Evolutionary conservation across 2,113 vertebrate genomes (phyloP).

Genomic region (Laticauda laticaudata): DNA sequence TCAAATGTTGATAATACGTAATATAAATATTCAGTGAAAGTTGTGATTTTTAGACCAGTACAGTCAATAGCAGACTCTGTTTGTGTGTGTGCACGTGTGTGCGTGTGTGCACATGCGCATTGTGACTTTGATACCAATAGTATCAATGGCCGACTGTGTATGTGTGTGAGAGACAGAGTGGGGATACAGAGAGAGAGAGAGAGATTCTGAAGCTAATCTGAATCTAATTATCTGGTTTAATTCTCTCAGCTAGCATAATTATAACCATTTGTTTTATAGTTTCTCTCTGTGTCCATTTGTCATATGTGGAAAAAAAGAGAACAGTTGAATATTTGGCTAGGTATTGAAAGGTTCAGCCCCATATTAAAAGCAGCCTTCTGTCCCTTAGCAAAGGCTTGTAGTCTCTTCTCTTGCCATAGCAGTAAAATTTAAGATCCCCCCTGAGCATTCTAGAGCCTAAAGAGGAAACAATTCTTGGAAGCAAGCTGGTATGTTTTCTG

Average conservation of each 20-base stretch:
- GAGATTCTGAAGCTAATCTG: background rate
- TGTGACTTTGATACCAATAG: background rate
- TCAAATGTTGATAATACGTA: background rate
- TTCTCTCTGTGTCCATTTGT: constrained; percentile 27
- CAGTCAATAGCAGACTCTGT: background rate
- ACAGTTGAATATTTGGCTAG: background rate
- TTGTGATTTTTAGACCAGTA: background rate
- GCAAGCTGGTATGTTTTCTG: constrained; percentile 56
- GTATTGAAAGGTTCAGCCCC: background rate
- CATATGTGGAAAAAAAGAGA: background rate
- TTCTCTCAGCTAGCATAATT: background rate
- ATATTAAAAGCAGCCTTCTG: constrained; percentile 29
- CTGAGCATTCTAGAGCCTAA: constrained; percentile 54
- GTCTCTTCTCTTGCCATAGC: constrained; percentile 47
- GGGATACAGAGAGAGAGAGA: background rate
- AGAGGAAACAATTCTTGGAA: constrained; percentile 57
- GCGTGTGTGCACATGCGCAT: background rate
- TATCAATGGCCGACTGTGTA: background rate
- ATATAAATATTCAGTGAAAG: background rate
- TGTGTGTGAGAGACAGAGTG: background rate
- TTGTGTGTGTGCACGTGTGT: too few species aligned
- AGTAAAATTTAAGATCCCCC: constrained; percentile 55
- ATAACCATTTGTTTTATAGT: constrained; percentile 18
- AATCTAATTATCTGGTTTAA: background rate
- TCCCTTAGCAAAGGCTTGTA: constrained; percentile 49